Percentiles rank a stretch among this genome's conserved stretches.
phyloP scores from a whole-genome alignment of 2,888 invertebrate species.

The Podabrus alpinus region DNA sequence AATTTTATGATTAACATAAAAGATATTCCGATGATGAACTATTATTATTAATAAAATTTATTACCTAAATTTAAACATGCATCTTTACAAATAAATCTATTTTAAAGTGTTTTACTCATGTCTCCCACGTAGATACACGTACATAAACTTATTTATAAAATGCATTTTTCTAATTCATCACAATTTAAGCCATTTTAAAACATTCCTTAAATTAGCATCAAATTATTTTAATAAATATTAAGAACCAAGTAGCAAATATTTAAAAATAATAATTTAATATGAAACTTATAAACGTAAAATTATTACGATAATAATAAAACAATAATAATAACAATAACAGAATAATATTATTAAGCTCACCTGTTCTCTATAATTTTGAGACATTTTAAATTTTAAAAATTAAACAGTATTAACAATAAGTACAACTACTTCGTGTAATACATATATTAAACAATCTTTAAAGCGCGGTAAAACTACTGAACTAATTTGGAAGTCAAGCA shows the following conservation, averaged over 20 bases:
- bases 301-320: not conserved
- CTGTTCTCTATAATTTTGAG: not conserved
- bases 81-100: not conserved
- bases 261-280: not conserved
- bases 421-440: not conserved
- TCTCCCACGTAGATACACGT: not conserved
- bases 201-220: not conserved
- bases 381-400: not conserved
- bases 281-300: not conserved
- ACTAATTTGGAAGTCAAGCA: not conserved
- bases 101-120: not conserved
- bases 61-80: not conserved
- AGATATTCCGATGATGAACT: too few species aligned
- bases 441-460: not conserved
- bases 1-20: too few species aligned
- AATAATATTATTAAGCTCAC: not conserved
- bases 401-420: not conserved
- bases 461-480: constrained; percentile 3
- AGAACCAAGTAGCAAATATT: not conserved
- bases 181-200: not conserved
- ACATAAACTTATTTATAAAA: not conserved
- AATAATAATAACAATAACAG: not conserved
- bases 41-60: not conserved
- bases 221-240: not conserved
- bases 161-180: not conserved